Conservation (phyloP, 2,797 vertebrate genomes). For the Parauchenoglanis punctatus region DNA sequence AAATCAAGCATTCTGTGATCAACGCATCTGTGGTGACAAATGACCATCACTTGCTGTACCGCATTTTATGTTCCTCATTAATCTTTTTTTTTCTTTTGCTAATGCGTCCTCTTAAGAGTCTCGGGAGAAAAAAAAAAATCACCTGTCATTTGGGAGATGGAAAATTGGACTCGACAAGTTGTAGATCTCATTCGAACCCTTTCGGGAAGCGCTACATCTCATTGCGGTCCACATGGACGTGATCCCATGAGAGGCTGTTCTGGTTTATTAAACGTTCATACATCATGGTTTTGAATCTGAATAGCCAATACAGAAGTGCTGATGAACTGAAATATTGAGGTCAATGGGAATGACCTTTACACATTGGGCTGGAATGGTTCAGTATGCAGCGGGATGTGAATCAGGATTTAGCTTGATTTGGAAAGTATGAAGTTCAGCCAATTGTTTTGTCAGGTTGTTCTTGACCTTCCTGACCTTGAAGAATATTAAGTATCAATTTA, state of each 20-base stretch:
- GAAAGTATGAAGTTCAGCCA: background rate
- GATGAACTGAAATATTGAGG: conserved; percentile 30
- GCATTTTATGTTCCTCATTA: conserved; percentile 44
- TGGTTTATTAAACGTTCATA: conserved; percentile 35
- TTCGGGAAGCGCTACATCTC: conserved; percentile 6
- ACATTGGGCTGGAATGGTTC: background rate
- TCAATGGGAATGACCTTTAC: conserved; percentile 10
- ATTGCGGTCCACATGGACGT: background rate
- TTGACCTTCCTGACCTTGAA: background rate
- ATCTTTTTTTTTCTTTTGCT: conserved; percentile 42
- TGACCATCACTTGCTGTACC: conserved; percentile 39
- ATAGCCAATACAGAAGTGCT: background rate
- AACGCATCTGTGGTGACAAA: conserved; percentile 42
- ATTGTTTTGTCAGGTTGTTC: background rate
- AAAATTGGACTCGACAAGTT: conserved; percentile 22
- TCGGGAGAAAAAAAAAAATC: background rate
- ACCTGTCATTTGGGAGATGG: conserved; percentile 31
- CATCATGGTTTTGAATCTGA: background rate
- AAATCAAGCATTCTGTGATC: conserved; percentile 27
- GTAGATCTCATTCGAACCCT: background rate
- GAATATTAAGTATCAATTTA: background rate
- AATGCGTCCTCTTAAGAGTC: conserved; percentile 10
- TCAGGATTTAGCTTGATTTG: background rate
- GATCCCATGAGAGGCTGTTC: background rate
- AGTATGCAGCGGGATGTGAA: background rate